Percentiles rank a stretch among this genome's conserved stretches.
Conservation (phyloP, 2,113 vertebrate genomes). For the Tiliqua scincoides region DNA sequence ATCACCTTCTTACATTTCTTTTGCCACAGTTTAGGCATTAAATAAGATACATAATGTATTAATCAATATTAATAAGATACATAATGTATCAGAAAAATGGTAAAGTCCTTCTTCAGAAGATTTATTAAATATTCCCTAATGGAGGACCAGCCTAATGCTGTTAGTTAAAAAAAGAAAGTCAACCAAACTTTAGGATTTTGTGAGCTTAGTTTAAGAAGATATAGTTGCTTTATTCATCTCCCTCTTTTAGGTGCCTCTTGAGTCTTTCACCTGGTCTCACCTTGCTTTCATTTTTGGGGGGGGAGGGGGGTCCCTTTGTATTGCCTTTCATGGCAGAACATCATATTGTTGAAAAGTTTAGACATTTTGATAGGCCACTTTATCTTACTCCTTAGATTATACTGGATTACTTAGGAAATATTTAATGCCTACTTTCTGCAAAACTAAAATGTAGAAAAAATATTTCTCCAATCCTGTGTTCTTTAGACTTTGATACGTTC, state of each 20-base stretch:
- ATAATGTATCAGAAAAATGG: constrained; percentile 8
- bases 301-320: constrained; percentile 1
- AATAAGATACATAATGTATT: too few relatives aligned
- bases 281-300: constrained; percentile 6
- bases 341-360: not conserved
- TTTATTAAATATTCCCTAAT: not conserved
- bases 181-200: constrained; percentile 32
- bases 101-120: not conserved
- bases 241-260: not conserved
- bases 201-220: constrained; percentile 25
- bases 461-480: not conserved
- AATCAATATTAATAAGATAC: constrained; percentile 4
- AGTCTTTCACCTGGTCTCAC: constrained; percentile 1
- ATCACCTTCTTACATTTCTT: too few relatives aligned
- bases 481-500: constrained; percentile 2
- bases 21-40: too few relatives aligned
- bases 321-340: not conserved
- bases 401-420: constrained; percentile 20
- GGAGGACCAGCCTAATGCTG: constrained; percentile 17
- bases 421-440: not conserved
- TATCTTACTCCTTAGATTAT: constrained; percentile 7
- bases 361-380: not conserved
- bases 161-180: constrained; percentile 35
- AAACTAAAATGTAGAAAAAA: not conserved
- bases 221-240: not conserved